A percentile compares a stretch with the other conserved stretches of the same genome.
Conservation (phyloP, 2,113 vertebrate genomes). For the Rhipidura dahli region DNA sequence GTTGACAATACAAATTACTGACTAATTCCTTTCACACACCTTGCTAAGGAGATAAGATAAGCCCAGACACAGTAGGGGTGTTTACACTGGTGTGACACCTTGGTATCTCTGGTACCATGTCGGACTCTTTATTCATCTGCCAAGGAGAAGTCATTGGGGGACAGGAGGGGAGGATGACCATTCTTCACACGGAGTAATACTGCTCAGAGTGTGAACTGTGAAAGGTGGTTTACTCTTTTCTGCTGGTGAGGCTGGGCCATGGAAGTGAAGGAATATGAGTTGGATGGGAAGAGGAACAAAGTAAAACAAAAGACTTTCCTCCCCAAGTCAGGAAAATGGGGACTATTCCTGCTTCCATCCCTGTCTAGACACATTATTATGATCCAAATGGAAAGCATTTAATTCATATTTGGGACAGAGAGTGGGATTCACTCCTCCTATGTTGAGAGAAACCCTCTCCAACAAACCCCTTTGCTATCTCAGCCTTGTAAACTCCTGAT, state of each 20-base stretch:
- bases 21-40: constrained; percentile 15
- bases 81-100: not conserved
- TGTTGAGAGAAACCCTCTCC: not conserved
- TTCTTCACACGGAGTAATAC: not conserved
- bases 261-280: not conserved
- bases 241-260: not conserved
- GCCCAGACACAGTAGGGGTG: not conserved
- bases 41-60: constrained; percentile 18
- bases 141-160: not conserved
- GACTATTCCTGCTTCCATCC: not conserved
- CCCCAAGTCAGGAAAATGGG: not conserved
- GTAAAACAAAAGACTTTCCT: not conserved
- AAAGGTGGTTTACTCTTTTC: not conserved
- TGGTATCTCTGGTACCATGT: not conserved
- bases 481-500: not conserved
- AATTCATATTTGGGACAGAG: not conserved
- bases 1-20: constrained; percentile 9
- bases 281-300: not conserved
- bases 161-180: not conserved
- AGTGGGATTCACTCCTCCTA: not conserved
- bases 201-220: not conserved
- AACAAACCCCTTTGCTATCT: not conserved
- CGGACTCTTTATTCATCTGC: not conserved
- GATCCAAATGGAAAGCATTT: not conserved
- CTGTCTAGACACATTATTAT: not conserved